These are phyloP conservation scores for Channa maculata DNA, from an alignment of 2,113 vertebrate genomes.

Conservation along the genomic window DNA sequence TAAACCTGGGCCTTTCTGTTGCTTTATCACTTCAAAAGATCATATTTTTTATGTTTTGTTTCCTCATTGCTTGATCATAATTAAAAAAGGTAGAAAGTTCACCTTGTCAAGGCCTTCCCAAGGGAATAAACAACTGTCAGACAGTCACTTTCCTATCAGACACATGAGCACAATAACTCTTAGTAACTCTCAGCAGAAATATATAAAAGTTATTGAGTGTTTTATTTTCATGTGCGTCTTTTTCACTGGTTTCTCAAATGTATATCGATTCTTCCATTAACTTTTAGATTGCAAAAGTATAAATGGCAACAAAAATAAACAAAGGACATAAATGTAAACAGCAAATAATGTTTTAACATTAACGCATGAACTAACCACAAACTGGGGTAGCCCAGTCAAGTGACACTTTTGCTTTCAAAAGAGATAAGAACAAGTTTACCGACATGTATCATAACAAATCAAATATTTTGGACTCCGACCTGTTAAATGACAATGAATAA, in stretches of 20 bases:
- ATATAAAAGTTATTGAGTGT: background rate
- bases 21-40: constrained; percentile 6
- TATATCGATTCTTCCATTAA: background rate
- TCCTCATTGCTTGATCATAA: constrained; percentile 31
- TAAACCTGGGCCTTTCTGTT: constrained; percentile 1
- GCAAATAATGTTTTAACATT: no score
- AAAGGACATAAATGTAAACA: no score
- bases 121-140: background rate
- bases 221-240: background rate
- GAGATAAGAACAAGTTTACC: background rate
- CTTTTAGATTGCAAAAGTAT: no score
- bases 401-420: no score
- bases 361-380: no score
- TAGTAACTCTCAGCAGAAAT: background rate
- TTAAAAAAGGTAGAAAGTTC: constrained; percentile 17
- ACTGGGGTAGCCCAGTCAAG: no score
- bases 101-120: background rate
- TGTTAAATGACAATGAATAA: background rate
- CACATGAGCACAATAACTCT: background rate
- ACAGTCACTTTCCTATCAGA: background rate
- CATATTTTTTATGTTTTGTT: constrained; percentile 24
- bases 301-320: no score
- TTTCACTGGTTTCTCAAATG: background rate
- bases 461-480: background rate
- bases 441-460: background rate